A percentile compares a stretch with the other conserved stretches of the same genome.
These are phyloP conservation scores for Furnarius figulus DNA, from an alignment of 2,113 vertebrate genomes.

Conservation along the genomic window DNA sequence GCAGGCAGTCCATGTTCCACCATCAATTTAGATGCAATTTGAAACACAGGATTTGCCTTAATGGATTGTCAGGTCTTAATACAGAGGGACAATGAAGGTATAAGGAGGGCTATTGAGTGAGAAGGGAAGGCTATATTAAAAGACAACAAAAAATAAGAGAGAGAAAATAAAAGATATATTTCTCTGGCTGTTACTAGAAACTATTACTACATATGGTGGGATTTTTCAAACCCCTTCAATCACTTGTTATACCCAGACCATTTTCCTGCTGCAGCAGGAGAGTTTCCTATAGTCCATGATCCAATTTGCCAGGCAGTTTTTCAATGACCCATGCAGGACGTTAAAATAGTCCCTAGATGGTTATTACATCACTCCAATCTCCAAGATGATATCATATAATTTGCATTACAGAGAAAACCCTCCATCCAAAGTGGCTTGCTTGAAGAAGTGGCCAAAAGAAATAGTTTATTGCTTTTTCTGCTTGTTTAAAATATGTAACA, in stretches of 20 bases:
- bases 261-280: not conserved
- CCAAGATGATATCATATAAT: not conserved
- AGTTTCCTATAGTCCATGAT: not conserved
- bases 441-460: slow-evolving; percentile 6
- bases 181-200: not conserved
- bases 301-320: slow-evolving; percentile 1
- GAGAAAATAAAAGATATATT: not conserved
- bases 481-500: not conserved
- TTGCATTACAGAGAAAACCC: not conserved
- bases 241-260: not conserved
- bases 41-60: slow-evolving; percentile 43
- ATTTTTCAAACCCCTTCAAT: slow-evolving; percentile 7
- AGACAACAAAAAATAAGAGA: not conserved
- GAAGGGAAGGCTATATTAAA: not conserved
- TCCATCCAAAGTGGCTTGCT: not conserved
- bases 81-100: not conserved
- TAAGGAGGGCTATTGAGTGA: slow-evolving; percentile 7
- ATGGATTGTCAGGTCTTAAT: slow-evolving; percentile 35
- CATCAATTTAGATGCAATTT: slow-evolving; percentile 25
- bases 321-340: slow-evolving; percentile 15
- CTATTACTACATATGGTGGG: not conserved
- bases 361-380: slow-evolving; percentile 1
- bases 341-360: not conserved
- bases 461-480: not conserved
- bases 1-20: not conserved